phyloP scores from a whole-genome alignment of 2,797 vertebrate species.

The Pyrocephalus nanus region DNA sequence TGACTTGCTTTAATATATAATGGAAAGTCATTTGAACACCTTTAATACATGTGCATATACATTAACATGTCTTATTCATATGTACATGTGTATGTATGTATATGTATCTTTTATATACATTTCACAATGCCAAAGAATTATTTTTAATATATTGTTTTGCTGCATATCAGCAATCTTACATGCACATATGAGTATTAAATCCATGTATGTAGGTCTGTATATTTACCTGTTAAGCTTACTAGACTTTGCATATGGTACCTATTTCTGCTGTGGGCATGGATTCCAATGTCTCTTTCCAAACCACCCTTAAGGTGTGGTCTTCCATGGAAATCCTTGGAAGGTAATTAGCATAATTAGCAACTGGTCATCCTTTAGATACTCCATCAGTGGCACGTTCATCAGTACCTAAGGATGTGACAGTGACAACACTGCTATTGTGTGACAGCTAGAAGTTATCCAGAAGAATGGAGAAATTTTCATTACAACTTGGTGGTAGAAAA shows the following conservation, averaged over 20 bases:
- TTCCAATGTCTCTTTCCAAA: not conserved
- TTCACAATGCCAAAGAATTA: not conserved
- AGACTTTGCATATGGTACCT: not conserved
- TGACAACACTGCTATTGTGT: not conserved
- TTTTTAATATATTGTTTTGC: not conserved
- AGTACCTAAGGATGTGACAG: not conserved
- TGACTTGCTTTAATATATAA: not conserved
- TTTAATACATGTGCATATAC: not conserved
- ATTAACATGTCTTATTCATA: not conserved
- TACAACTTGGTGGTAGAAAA: not conserved
- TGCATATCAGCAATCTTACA: not conserved
- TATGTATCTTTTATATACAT: not conserved
- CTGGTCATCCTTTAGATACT: not conserved
- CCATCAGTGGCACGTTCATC: not conserved
- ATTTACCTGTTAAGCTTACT: not conserved
- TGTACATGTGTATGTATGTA: not conserved
- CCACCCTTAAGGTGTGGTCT: not conserved
- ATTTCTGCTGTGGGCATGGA: not conserved
- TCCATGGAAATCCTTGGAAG: not conserved
- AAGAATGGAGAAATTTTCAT: not conserved
- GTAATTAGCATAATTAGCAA: not conserved
- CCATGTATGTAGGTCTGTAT: not conserved
- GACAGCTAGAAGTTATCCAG: not conserved
- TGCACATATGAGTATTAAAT: not conserved
- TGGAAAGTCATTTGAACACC: not conserved